phyloP scores from a whole-genome alignment of 2,888 invertebrate species.

The Callimorpha dominula region DNA sequence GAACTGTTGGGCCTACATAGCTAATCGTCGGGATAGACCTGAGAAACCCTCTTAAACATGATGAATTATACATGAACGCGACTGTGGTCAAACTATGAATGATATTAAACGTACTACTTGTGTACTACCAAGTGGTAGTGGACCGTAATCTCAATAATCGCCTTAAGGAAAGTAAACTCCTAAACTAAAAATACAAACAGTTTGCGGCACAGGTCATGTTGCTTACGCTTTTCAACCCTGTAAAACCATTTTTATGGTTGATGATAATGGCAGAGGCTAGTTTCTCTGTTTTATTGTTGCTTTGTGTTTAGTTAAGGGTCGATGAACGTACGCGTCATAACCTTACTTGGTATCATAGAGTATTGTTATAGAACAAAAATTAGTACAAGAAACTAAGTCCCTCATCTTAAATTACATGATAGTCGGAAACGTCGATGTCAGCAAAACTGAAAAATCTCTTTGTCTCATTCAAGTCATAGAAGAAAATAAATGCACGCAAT shows the following conservation, averaged over 20 bases:
- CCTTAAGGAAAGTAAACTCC: too few species aligned
- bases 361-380: not conserved
- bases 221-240: not conserved
- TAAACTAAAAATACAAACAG: too few species aligned
- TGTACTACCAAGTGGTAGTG: too few species aligned
- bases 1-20: too few species aligned
- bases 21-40: too few species aligned
- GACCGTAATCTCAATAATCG: too few species aligned
- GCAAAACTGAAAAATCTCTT: not conserved
- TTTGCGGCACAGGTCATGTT: not conserved
- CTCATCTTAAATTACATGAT: not conserved
- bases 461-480: not conserved
- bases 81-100: too few species aligned
- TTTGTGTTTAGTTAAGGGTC: not conserved
- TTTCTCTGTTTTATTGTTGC: not conserved
- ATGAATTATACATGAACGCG: too few species aligned
- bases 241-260: not conserved
- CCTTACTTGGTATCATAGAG: not conserved
- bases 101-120: too few species aligned
- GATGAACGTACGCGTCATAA: not conserved
- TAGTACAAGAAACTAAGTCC: not conserved
- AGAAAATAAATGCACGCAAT: conserved; percentile 12
- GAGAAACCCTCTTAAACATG: too few species aligned
- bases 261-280: not conserved
- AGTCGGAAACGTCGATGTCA: not conserved